A percentile compares a stretch with the other conserved stretches of the same genome.
Conservation (phyloP, 2,797 vertebrate genomes). For the Lophotriccus pileatus region DNA sequence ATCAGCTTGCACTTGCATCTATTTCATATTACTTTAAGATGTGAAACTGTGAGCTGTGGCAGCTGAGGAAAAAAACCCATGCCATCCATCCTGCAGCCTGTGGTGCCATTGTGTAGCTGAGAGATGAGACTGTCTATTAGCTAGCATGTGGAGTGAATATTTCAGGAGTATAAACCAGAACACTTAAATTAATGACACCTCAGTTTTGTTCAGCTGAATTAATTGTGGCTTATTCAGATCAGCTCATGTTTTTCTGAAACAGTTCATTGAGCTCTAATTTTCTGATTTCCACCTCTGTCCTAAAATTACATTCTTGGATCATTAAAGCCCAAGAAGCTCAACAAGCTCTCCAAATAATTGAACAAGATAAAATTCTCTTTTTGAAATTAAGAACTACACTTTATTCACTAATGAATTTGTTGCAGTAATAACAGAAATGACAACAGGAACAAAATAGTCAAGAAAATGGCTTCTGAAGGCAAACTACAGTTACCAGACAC, state of each 20-base stretch:
- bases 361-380: not conserved
- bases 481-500: not conserved
- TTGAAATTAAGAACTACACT: not conserved
- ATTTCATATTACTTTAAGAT: not conserved
- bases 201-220: not conserved
- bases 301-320: not conserved
- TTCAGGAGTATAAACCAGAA: not conserved
- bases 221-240: not conserved
- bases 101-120: accelerated
- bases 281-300: not conserved
- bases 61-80: not conserved
- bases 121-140: not conserved
- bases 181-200: not conserved
- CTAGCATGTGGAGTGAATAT: not conserved
- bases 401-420: not conserved
- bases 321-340: not conserved
- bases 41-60: not conserved
- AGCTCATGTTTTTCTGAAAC: not conserved
- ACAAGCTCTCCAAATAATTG: not conserved
- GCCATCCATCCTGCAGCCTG: not conserved
- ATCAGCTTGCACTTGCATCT: not conserved
- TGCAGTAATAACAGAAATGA: not conserved
- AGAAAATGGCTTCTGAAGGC: not conserved
- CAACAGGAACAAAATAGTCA: not conserved
- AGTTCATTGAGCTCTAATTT: not conserved